These are phyloP conservation scores for Euproctis similis DNA, from an alignment of 2,888 invertebrate species.

Conservation along the genomic window DNA sequence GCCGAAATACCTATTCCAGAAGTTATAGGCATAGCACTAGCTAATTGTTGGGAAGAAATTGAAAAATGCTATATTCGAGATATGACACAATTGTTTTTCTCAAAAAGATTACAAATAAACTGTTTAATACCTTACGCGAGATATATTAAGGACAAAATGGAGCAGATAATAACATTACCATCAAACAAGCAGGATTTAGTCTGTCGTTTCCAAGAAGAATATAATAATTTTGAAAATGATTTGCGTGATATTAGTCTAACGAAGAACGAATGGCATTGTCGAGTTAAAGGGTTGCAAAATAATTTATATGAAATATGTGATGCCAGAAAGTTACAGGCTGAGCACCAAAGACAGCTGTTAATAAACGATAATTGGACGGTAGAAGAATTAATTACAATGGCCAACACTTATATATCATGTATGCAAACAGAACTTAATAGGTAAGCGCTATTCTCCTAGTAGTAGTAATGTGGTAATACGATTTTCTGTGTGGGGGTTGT, in stretches of 20 bases:
- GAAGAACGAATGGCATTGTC: slow-evolving; percentile 78
- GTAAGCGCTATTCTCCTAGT: slow-evolving; percentile 33
- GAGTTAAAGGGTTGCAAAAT: slow-evolving; percentile 66
- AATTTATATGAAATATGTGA: slow-evolving; percentile 76
- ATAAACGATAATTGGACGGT: slow-evolving; percentile 76
- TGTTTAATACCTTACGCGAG: slow-evolving; percentile 74
- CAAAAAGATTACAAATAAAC: slow-evolving; percentile 73
- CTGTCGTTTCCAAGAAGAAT: slow-evolving; percentile 72
- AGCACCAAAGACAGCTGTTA: slow-evolving; percentile 67
- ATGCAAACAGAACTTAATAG: slow-evolving; percentile 79
- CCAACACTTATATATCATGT: slow-evolving; percentile 72
- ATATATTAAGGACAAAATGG: slow-evolving; percentile 71
- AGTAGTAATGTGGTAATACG: too few relatives aligned
- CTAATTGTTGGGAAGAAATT: slow-evolving; percentile 68
- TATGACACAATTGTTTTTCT: slow-evolving; percentile 73
- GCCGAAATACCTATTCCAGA: slow-evolving; percentile 52
- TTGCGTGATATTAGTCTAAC: slow-evolving; percentile 73
- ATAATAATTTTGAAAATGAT: slow-evolving; percentile 77
- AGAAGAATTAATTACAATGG: slow-evolving; percentile 68
- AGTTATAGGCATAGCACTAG: slow-evolving; percentile 49
- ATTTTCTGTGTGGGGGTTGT: too few relatives aligned
- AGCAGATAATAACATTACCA: slow-evolving; percentile 69
- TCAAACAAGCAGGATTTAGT: slow-evolving; percentile 77
- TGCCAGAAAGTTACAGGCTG: slow-evolving; percentile 66
- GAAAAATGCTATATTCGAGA: slow-evolving; percentile 69